Percentiles rank a stretch among this genome's conserved stretches.
These are phyloP conservation scores for Pseudanteris insignis DNA, from an alignment of 2,888 invertebrate species.

Conservation along the genomic window DNA sequence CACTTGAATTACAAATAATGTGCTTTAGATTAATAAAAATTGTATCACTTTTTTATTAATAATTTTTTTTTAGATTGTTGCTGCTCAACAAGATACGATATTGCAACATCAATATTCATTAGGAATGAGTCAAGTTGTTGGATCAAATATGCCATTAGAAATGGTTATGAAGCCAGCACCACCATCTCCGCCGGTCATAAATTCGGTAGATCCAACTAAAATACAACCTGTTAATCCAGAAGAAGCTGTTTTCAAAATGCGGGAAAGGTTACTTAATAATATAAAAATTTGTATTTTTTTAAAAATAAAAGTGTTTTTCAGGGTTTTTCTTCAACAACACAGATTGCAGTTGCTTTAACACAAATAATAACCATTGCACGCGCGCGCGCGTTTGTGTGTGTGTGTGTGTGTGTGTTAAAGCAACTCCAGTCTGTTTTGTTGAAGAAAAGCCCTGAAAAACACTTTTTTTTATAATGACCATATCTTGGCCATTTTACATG, in stretches of 20 bases:
- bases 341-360: too few species aligned
- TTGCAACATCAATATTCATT: slow-evolving; percentile 63
- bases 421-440: too few species aligned
- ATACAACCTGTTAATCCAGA: slow-evolving; percentile 67
- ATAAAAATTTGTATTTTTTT: background rate
- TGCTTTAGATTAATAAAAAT: background rate
- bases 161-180: slow-evolving; percentile 62
- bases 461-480: too few species aligned
- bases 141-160: slow-evolving; percentile 55
- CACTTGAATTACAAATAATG: background rate
- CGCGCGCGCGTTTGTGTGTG: too few species aligned
- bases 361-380: too few species aligned
- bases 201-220: slow-evolving; percentile 63
- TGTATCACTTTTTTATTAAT: background rate
- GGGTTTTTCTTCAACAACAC: too few species aligned
- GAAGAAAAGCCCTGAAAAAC: too few species aligned
- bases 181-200: slow-evolving; percentile 62
- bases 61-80: slow-evolving; percentile 62
- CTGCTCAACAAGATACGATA: slow-evolving; percentile 67
- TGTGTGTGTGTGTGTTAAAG: too few species aligned
- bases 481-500: too few species aligned
- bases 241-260: slow-evolving; percentile 68
- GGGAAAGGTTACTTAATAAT: slow-evolving; percentile 62
- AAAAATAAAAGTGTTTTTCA: too few species aligned
- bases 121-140: slow-evolving; percentile 56